Conservation (phyloP, 2,113 vertebrate genomes). For the Pithys albifrons region DNA sequence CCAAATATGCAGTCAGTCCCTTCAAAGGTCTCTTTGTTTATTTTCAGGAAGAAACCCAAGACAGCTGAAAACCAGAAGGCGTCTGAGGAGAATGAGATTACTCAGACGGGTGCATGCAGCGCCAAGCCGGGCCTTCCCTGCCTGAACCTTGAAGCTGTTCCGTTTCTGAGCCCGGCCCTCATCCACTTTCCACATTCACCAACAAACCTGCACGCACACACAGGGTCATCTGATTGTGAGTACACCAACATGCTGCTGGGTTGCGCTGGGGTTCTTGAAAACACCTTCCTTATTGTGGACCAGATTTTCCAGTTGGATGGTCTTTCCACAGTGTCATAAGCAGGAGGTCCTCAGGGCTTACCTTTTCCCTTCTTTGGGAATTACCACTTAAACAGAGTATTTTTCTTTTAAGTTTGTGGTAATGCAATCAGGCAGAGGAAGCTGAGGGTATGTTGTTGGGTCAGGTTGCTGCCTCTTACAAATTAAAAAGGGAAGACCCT, state of each 20-base stretch:
- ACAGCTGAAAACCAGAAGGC: conserved; percentile 90
- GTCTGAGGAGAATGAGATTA: conserved; percentile 96
- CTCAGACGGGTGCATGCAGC: conserved; percentile 89
- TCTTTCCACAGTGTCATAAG: background rate
- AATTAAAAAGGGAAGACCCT: background rate
- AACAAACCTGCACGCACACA: conserved; percentile 87
- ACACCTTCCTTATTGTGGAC: background rate
- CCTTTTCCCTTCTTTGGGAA: background rate
- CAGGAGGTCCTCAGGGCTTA: background rate
- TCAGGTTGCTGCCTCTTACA: background rate
- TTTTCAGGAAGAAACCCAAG: conserved; percentile 86
- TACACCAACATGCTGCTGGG: conserved; percentile 65
- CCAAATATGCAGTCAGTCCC: conserved; percentile 79
- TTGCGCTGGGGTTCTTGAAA: background rate
- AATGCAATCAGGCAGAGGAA: background rate
- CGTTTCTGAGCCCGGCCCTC: conserved; percentile 83
- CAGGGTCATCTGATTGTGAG: conserved; percentile 97
- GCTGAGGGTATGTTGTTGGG: background rate
- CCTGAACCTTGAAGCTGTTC: conserved; percentile 90
- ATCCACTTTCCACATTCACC: conserved; percentile 88
- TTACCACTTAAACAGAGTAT: background rate
- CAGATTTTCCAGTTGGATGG: background rate
- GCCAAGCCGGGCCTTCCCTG: conserved; percentile 88
- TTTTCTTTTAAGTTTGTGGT: background rate
- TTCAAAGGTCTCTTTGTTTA: conserved; percentile 86